These are phyloP conservation scores for Muntiacus muntjak DNA, from an alignment of 2,113 vertebrate genomes.

Conservation along the genomic window DNA sequence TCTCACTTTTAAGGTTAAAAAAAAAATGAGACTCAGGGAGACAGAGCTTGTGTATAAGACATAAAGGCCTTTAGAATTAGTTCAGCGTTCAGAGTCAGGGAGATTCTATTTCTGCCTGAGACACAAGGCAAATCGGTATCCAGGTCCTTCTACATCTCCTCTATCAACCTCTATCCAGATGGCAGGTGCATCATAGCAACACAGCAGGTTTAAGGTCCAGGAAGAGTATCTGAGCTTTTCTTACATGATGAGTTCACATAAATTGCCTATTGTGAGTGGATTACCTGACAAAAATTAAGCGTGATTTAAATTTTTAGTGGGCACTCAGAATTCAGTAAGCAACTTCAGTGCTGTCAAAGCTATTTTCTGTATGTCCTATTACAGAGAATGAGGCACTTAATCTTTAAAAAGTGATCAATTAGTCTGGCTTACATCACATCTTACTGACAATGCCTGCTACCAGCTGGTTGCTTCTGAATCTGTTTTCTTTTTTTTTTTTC, in stretches of 20 bases:
- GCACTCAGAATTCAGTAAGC: slow-evolving; percentile 47
- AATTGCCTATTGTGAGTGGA: slow-evolving; percentile 65
- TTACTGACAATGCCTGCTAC: slow-evolving; percentile 23
- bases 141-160: background rate
- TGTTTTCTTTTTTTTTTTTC: background rate
- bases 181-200: slow-evolving; percentile 53
- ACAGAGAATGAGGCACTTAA: slow-evolving; percentile 56
- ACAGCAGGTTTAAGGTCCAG: slow-evolving; percentile 13
- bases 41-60: background rate
- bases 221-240: slow-evolving; percentile 41
- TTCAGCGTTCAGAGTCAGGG: background rate
- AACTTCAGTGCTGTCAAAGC: slow-evolving; percentile 33
- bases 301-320: slow-evolving; percentile 66
- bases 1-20: background rate
- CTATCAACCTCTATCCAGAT: background rate
- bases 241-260: slow-evolving; percentile 6
- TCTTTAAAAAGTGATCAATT: slow-evolving; percentile 67
- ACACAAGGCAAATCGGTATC: background rate
- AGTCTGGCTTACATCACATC: slow-evolving; percentile 11
- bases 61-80: background rate
- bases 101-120: slow-evolving; percentile 31
- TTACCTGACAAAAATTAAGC: slow-evolving; percentile 57
- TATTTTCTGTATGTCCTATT: slow-evolving; percentile 41
- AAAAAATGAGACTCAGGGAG: background rate
- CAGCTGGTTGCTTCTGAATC: slow-evolving; percentile 45